Conservation (phyloP, 2,888 invertebrate genomes). For the Archips crataeganus region DNA sequence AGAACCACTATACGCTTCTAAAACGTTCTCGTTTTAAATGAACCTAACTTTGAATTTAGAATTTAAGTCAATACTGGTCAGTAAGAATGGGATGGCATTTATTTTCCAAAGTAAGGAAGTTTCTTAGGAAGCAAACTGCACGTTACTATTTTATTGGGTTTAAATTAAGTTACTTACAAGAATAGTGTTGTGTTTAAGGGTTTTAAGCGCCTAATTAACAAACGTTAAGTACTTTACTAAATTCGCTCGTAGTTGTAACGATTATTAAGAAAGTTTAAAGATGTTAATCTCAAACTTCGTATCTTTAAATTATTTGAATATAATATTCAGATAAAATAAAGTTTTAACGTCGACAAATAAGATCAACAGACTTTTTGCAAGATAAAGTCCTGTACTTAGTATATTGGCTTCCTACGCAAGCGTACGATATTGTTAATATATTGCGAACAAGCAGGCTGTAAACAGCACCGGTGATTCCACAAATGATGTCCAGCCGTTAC, state of each 20-base stretch:
- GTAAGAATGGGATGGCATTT: neutral
- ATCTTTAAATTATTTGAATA: too few species aligned
- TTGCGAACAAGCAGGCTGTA: constrained; percentile 21
- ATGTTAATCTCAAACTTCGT: neutral
- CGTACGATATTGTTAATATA: constrained; percentile 31
- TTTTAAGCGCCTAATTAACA: neutral
- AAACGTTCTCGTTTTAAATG: neutral
- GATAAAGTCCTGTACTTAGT: neutral
- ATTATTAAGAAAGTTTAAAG: neutral
- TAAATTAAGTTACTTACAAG: neutral
- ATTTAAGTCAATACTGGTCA: neutral
- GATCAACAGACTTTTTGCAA: neutral
- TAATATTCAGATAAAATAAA: neutral
- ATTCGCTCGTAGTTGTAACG: neutral
- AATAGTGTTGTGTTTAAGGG: neutral
- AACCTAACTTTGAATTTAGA: neutral
- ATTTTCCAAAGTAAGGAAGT: neutral
- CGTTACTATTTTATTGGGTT: too few species aligned
- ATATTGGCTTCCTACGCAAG: neutral
- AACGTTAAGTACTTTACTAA: neutral
- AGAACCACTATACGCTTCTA: neutral
- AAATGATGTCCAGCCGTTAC: constrained; percentile 43
- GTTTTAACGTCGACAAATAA: neutral
- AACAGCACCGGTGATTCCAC: constrained; percentile 36
- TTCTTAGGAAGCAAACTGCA: neutral